Conservation (phyloP, 2,797 vertebrate genomes). For the Pipistrellus nathusii region DNA sequence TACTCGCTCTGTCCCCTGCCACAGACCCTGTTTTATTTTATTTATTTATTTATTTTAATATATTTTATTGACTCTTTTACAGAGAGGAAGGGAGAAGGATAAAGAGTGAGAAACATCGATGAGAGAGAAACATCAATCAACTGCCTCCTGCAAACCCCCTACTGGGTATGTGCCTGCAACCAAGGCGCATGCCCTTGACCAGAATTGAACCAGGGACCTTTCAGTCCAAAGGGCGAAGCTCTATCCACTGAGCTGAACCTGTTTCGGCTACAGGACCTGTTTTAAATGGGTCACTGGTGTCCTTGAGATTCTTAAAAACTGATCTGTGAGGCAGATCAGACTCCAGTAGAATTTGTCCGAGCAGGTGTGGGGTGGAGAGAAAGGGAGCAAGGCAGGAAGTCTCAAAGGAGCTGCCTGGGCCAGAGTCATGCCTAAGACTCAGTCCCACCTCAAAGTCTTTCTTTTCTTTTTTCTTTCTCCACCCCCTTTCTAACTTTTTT, state of each 20-base stretch:
- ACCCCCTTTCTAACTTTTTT: neutral
- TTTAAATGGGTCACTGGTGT: slow-evolving; percentile 57
- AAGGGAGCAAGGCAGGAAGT: neutral
- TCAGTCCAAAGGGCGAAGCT: too few relatives aligned
- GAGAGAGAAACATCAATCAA: too few relatives aligned
- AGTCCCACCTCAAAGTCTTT: neutral
- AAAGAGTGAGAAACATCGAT: too few relatives aligned
- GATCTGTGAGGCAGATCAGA: neutral
- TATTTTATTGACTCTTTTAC: too few relatives aligned
- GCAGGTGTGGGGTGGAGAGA: neutral
- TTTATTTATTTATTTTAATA: too few relatives aligned
- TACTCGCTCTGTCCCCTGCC: neutral
- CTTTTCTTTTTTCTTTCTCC: neutral
- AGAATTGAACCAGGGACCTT: too few relatives aligned
- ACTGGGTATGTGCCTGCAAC: too few relatives aligned
- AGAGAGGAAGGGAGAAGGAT: too few relatives aligned
- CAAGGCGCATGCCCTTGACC: too few relatives aligned
- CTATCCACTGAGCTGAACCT: too few relatives aligned
- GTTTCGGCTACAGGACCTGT: slow-evolving; percentile 11
- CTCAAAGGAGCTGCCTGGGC: neutral
- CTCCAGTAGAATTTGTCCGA: neutral
- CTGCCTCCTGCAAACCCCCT: too few relatives aligned
- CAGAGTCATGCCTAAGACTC: neutral
- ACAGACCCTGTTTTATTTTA: neutral
- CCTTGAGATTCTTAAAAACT: slow-evolving; percentile 5